Evolutionary conservation across 2,888 invertebrate species (phyloP), one percentile per base, ranked within the genome.

Genomic region (Dasypolia templi): DNA sequence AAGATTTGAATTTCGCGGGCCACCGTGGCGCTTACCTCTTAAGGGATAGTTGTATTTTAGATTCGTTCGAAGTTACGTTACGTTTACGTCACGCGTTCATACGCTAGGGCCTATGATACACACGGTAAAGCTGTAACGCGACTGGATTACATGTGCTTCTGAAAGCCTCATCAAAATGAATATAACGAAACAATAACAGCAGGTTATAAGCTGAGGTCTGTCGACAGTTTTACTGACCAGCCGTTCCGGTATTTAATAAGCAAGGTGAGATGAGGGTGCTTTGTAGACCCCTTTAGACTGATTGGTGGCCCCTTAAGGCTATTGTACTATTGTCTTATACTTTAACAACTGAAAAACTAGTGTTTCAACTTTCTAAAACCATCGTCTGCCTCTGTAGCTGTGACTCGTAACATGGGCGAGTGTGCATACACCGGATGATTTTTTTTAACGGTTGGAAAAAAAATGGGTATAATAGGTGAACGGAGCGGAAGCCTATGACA

Each of bases 341-440:
- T n/a, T n/a, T n/a, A n/a, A n/a, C 51, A n/a, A 63, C n/a, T 5
- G 22, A 53, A 65, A 29, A 66, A 32, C 64, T 61, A 35, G 82
- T 29, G 11, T 12, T 35, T 61, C 82, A 9, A 82, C 82, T 79
- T 79, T 79, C 82, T 79, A 82, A 79, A 64, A 76, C 29, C 4
- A 70, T 61, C 53, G 22, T 69, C 32, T 49, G 61, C 53, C 39
- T 49, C n/a, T 51, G 14, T 14, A 58, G 65, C 39, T 29, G 58
- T 44, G 59, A 55, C 42, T 62, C 49, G 64, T 62, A 75, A 75
- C 55, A 51, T 44, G 44, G 26, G 2, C 19, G 49, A 53, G 32
- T 58, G 46, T 58, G 56, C 29, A 72, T 63, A 68, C n/a, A n/a
- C n/a, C n/a, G n/a, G n/a, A n/a, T n/a, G n/a, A n/a, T n/a, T n/a